Evolutionary conservation across 2,113 vertebrate genomes (phyloP), one percentile per base, ranked within the genome.

Genomic region (Saguinus imperator): DNA sequence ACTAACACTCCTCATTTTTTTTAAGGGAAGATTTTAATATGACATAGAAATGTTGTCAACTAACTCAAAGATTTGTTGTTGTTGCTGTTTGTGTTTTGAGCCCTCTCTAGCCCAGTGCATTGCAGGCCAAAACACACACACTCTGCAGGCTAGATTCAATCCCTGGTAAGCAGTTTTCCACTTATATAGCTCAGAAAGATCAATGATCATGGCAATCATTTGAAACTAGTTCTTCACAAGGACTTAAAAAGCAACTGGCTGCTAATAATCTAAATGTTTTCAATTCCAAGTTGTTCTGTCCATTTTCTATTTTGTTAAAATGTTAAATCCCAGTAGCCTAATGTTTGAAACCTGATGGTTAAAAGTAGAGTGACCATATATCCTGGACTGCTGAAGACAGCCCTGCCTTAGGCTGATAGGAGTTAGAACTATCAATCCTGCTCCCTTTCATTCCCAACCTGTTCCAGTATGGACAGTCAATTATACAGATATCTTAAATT

Each of bases 271-370:
- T 86, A 77, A 86, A 79, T 89, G 57, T 82, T 93, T 43, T 76
- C 50, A 76, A 9, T 89, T 72, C 72, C 72, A 93, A 76, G 55
- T 45, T 81, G 37, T 95, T 95, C 52, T 91, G n/a, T 84, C n/a
- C 35, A 25, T 82, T 89, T 95, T 66, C 93, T 95, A 72, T 85
- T 95, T 95, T 57, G 5, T 37, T 77, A 85, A 64, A 91, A 84
- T 75, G 29, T 87, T 83, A 73, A 92, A 45, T 91, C 61, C 43
- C 40, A 70, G 80, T 70, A 70, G 8, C 12, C 35, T 70, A 57
- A 37, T 87, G 23, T 73, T 75, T 94, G 79, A 55, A 95, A 94
- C 17, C n/a, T 81, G 25, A 23, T 86, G 25, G 17, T 86, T 91
- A 37, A 70, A 75, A 90, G 14, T 29, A 73, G 37, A 95, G 23